phyloP scores from a whole-genome alignment of 2,888 invertebrate species.

The Drosophila mayaguana region DNA sequence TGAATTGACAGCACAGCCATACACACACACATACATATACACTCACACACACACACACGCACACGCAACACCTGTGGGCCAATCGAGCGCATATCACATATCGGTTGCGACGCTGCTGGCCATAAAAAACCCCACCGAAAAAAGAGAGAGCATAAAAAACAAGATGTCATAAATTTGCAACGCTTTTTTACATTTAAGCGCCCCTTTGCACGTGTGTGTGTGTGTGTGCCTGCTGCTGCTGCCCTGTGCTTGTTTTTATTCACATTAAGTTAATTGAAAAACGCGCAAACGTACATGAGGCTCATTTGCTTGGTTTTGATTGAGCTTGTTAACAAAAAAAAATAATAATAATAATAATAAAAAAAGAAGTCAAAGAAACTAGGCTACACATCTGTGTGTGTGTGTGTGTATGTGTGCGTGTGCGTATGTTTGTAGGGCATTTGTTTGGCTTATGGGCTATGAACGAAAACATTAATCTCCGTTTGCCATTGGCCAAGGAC shows the following conservation, averaged over 20 bases:
- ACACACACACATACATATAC: background rate
- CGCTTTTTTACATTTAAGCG: conserved; percentile 55
- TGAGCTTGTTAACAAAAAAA: conserved; percentile 47
- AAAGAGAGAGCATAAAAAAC: conserved; percentile 31
- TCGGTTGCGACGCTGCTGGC: conserved; percentile 62
- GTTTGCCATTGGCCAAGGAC: conserved; percentile 78
- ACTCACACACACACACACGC: background rate
- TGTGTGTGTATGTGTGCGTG: conserved; percentile 3
- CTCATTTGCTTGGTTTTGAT: conserved; percentile 61
- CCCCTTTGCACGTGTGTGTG: conserved; percentile 5
- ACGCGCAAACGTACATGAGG: conserved; percentile 56
- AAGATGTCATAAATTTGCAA: conserved; percentile 78
- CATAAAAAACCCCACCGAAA: conserved; percentile 59
- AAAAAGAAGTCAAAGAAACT: conserved; percentile 10
- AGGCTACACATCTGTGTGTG: conserved; percentile 14
- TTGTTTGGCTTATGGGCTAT: conserved; percentile 63
- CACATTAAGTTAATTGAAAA: conserved; percentile 81
- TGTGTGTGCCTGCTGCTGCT: conserved; percentile 10
- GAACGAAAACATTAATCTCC: conserved; percentile 82
- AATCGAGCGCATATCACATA: conserved; percentile 76
- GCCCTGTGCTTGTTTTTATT: conserved; percentile 48
- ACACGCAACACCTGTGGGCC: conserved; percentile 54
- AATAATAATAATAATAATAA: conserved; percentile 2
- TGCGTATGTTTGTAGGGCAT: conserved; percentile 31
- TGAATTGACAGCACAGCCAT: conserved; percentile 72